Conservation (phyloP, 2,113 vertebrate species). For the Poeciliopsis prolifica region DNA sequence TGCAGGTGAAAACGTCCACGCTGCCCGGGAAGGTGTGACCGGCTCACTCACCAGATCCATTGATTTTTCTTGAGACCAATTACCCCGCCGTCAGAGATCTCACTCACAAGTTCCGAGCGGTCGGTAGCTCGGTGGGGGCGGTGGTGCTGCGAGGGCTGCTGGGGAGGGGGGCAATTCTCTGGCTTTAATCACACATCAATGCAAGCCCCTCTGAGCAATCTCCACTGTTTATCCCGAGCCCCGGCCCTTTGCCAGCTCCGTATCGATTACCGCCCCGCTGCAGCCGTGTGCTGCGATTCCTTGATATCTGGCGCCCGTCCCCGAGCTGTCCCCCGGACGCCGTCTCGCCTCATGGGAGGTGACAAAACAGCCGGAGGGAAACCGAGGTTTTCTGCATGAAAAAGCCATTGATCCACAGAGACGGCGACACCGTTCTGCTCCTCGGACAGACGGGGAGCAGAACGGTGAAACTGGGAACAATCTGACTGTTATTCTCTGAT, state of each 20-base stretch:
- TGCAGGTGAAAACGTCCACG: slow-evolving; percentile 54
- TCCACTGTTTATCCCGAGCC: slow-evolving; percentile 70
- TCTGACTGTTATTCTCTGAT: neutral
- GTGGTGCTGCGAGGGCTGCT: too few species aligned
- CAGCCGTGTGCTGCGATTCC: slow-evolving; percentile 42
- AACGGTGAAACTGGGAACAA: slow-evolving; percentile 29
- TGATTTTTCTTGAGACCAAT: slow-evolving; percentile 74
- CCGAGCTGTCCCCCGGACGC: slow-evolving; percentile 31
- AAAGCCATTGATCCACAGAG: slow-evolving; percentile 70
- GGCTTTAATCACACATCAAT: slow-evolving; percentile 79
- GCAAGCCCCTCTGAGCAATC: slow-evolving; percentile 66
- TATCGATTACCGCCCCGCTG: slow-evolving; percentile 66
- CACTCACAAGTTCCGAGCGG: slow-evolving; percentile 69
- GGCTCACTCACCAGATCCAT: slow-evolving; percentile 64
- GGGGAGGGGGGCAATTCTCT: slow-evolving; percentile 50
- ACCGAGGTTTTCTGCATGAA: slow-evolving; percentile 68
- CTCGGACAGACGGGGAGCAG: slow-evolving; percentile 12
- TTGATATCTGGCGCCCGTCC: slow-evolving; percentile 51
- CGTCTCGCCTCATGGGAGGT: slow-evolving; percentile 23
- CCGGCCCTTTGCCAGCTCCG: slow-evolving; percentile 52
- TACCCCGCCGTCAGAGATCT: slow-evolving; percentile 75
- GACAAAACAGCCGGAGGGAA: slow-evolving; percentile 42
- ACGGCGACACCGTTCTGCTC: slow-evolving; percentile 53
- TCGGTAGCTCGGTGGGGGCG: neutral
- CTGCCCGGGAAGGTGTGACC: slow-evolving; percentile 46